phyloP scores from a whole-genome alignment of 2,113 vertebrate species.

The Picathartes gymnocephalus region DNA sequence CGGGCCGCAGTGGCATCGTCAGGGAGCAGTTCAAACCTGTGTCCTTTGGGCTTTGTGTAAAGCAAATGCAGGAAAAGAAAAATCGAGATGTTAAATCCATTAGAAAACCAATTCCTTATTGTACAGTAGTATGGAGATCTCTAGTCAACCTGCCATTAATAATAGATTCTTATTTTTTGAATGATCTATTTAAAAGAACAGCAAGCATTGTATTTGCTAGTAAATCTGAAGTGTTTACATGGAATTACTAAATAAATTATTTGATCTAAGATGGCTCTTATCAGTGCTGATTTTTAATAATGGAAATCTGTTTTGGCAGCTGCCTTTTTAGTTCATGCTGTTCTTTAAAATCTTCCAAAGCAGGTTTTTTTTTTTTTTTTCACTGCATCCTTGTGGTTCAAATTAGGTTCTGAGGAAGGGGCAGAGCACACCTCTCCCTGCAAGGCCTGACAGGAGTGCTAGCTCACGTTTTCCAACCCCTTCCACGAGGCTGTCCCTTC shows the following conservation, averaged over 20 bases:
- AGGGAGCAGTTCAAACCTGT: constrained; percentile 49
- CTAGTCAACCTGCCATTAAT: constrained; percentile 67
- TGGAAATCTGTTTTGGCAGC: constrained; percentile 29
- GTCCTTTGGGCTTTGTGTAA: constrained; percentile 62
- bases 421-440: background rate
- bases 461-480: background rate
- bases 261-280: constrained; percentile 64
- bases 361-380: background rate
- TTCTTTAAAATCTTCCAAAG: constrained; percentile 48
- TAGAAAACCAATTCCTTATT: constrained; percentile 54
- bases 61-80: constrained; percentile 47
- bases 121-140: constrained; percentile 65
- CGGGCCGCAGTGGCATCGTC: constrained; percentile 26
- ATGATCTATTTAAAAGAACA: constrained; percentile 65
- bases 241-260: constrained; percentile 67
- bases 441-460: background rate
- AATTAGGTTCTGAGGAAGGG: background rate
- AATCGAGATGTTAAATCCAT: constrained; percentile 47
- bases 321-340: constrained; percentile 9
- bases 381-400: background rate
- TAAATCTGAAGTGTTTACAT: constrained; percentile 69
- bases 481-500: background rate
- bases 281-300: constrained; percentile 65
- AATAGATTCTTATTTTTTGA: constrained; percentile 70
- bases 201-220: constrained; percentile 66